phyloP scores from a whole-genome alignment of 1,140 invertebrate species.

The Drosophila mojavensis region DNA sequence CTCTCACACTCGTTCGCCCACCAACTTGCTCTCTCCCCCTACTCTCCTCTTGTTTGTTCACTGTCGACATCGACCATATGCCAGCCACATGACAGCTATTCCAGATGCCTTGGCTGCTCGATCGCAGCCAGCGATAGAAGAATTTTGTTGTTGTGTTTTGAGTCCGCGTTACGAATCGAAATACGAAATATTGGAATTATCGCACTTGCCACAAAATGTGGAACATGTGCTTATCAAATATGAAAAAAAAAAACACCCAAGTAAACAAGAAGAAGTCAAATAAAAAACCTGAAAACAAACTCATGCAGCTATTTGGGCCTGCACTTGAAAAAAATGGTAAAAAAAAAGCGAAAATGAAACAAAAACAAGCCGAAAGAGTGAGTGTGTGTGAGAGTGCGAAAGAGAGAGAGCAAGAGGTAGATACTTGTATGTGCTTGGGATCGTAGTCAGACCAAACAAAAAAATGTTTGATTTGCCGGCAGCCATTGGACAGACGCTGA shows the following conservation, averaged over 20 bases:
- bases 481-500: conserved; percentile 35
- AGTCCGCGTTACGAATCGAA: conserved; percentile 16
- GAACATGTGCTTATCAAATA: conserved; percentile 53
- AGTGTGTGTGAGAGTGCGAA: background rate
- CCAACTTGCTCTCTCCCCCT: too few relatives aligned
- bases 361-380: background rate
- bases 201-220: conserved; percentile 42
- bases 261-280: conserved; percentile 37
- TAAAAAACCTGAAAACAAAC: conserved; percentile 11
- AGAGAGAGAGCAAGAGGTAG: background rate
- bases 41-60: too few relatives aligned
- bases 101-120: background rate
- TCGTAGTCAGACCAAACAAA: conserved; percentile 19
- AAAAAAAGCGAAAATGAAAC: conserved; percentile 13
- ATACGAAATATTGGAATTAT: conserved; percentile 31
- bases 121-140: conserved; percentile 13
- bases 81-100: conserved; percentile 9
- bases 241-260: conserved; percentile 1
- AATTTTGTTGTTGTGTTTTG: background rate
- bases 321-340: conserved; percentile 45
- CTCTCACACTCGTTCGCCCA: background rate
- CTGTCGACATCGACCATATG: background rate
- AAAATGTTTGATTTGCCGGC: conserved; percentile 35
- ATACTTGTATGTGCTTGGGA: conserved; percentile 14
- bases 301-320: conserved; percentile 34